Evolutionary conservation across 2,113 vertebrate genomes (phyloP).

Genomic region (Cyprinodon brontotheroides): DNA sequence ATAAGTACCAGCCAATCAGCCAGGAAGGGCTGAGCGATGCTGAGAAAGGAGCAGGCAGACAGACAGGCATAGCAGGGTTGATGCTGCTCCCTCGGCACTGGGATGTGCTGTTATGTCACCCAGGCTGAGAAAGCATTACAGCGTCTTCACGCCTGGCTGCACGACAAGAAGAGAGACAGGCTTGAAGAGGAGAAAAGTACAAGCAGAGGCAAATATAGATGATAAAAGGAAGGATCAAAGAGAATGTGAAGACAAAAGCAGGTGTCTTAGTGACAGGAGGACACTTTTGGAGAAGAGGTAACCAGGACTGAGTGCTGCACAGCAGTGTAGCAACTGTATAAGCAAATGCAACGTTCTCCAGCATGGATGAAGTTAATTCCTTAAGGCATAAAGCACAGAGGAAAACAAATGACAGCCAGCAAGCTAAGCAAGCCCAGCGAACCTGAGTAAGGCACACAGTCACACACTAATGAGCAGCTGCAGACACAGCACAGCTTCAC

Average conservation of each 20-base stretch:
- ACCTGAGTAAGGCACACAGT: slow-evolving; percentile 63
- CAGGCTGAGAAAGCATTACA: slow-evolving; percentile 79
- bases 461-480: slow-evolving; percentile 68
- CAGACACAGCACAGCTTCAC: slow-evolving; percentile 60
- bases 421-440: slow-evolving; percentile 56
- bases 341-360: slow-evolving; percentile 18
- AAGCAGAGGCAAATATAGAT: slow-evolving; percentile 42
- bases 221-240: slow-evolving; percentile 46
- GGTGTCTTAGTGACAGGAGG: slow-evolving; percentile 1
- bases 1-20: slow-evolving; percentile 58
- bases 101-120: slow-evolving; percentile 79
- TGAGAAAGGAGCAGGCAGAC: slow-evolving; percentile 60
- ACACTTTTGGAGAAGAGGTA: slow-evolving; percentile 19
- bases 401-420: slow-evolving; percentile 67
- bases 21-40: slow-evolving; percentile 54
- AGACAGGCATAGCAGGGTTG: slow-evolving; percentile 69
- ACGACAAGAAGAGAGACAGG: slow-evolving; percentile 61
- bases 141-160: slow-evolving; percentile 78
- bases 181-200: slow-evolving; percentile 42
- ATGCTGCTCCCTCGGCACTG: slow-evolving; percentile 73
- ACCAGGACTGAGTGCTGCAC: slow-evolving; percentile 27
- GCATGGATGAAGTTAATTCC: slow-evolving; percentile 53
- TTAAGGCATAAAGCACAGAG: slow-evolving; percentile 53
- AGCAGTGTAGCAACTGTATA: slow-evolving; percentile 19
- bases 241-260: slow-evolving; percentile 32